Evolutionary conservation across 2,888 invertebrate genomes (phyloP), one percentile per base, ranked within the genome.

Genomic region (Lasioglossum malachurum): DNA sequence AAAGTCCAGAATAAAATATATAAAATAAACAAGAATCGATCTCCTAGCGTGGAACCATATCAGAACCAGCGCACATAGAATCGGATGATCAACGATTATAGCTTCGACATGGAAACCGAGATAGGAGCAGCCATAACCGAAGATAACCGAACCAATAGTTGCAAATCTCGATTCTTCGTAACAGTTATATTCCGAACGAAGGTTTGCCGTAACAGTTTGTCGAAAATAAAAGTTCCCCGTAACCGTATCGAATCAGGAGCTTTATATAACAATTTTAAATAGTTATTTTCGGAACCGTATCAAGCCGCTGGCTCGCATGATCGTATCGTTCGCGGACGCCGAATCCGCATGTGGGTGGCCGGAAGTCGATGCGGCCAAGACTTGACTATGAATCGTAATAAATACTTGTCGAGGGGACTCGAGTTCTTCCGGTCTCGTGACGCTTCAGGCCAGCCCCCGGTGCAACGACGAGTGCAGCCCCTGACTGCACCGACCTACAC

Each of bases 381-480:
- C 46, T 75, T 27, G 75, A 44, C 31, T 75, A 75, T 49, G 16
- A 64, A 64, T 73, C n/a, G 35, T 35, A 44, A 49, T 74, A 72
- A 57, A 83, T 83, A 53, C 69, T 8, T 67, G 71, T 60, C 44
- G 67, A 38, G 69, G 38, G 41, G 69, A 41, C 53, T 71, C 78
- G 78, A 72, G 19, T 44, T 80, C 60, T 80, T 75, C 78, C 79
- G 79, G 71, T 75, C 75, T 53, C 84, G 75, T 79, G 75, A 78
- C 78, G n/a, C 64, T 77, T 60, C 77, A 53, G 35, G 60, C 27
- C 84, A n/a, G 19, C 23, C 35, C 41, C 14, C 19, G 67, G 16
- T 35, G 71, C 57, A 16, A 73, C 35, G 53, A 46, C 83, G 76
- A 77, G 23, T 53, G 53, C 53, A n/a, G 53, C 53, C 8, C 23